Evolutionary conservation across 2,113 vertebrate species (phyloP).

Genomic region (Bettongia penicillata): DNA sequence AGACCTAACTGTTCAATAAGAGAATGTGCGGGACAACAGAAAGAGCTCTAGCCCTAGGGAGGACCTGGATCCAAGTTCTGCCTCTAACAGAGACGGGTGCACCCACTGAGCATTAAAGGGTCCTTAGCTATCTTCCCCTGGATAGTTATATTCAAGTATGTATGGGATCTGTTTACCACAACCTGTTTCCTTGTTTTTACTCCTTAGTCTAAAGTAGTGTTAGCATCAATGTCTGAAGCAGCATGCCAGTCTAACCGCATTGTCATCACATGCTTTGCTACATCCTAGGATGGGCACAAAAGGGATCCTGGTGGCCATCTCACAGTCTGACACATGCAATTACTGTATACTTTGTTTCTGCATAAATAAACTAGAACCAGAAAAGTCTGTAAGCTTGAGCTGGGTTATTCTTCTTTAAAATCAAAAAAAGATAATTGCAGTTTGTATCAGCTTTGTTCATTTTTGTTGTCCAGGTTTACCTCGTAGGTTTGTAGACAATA

Average conservation of each 20-base stretch:
- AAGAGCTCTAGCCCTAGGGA: no score
- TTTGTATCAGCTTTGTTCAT: no score
- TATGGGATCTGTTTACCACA: neutral
- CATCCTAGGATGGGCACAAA: neutral
- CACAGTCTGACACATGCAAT: neutral
- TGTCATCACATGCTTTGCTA: neutral
- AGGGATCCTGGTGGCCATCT: neutral
- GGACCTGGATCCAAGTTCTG: no score
- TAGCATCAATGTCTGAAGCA: neutral
- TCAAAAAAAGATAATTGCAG: no score
- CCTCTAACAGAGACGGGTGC: neutral
- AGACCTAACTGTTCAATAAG: no score
- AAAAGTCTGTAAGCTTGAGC: neutral
- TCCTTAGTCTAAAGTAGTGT: neutral
- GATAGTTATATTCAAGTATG: neutral
- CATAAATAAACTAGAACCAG: neutral
- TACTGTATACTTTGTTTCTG: neutral
- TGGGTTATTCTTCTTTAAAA: no score
- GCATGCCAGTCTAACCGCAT: neutral
- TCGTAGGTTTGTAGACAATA: neutral
- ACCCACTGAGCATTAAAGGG: neutral
- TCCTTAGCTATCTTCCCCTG: neutral
- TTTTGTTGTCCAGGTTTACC: no score
- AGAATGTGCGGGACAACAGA: no score
- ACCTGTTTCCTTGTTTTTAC: neutral